phyloP scores from a whole-genome alignment of 2,888 invertebrate genomes.

The Drosophila paranaensis region DNA sequence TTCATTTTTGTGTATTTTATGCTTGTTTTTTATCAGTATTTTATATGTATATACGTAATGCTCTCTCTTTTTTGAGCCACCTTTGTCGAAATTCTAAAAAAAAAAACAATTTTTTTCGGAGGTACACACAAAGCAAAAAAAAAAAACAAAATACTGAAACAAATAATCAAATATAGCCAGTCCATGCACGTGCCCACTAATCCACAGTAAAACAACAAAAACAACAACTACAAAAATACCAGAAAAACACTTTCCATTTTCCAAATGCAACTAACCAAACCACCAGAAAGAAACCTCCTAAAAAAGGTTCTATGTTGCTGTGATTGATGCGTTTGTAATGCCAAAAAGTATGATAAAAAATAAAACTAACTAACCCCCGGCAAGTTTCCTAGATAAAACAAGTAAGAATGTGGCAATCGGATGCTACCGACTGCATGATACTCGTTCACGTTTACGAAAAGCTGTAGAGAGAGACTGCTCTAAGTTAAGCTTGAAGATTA shows the following conservation, averaged over 20 bases:
- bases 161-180: slow-evolving; percentile 31
- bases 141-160: slow-evolving; percentile 24
- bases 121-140: slow-evolving; percentile 55
- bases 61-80: slow-evolving; percentile 7
- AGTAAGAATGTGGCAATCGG: slow-evolving; percentile 4
- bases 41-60: slow-evolving; percentile 31
- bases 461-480: background rate
- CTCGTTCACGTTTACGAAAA: background rate
- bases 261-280: slow-evolving; percentile 49
- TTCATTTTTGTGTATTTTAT: slow-evolving; percentile 56
- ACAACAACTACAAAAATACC: slow-evolving; percentile 2
- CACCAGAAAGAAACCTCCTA: too few relatives aligned
- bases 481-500: background rate
- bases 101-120: slow-evolving; percentile 48
- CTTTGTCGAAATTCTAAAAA: slow-evolving; percentile 59
- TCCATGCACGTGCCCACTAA: slow-evolving; percentile 72
- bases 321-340: slow-evolving; percentile 75
- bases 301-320: slow-evolving; percentile 33
- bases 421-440: background rate
- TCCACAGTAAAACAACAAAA: slow-evolving; percentile 21
- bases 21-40: slow-evolving; percentile 55
- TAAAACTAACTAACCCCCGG: slow-evolving; percentile 40
- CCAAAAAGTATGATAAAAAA: slow-evolving; percentile 24
- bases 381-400: slow-evolving; percentile 59
- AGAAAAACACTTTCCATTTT: slow-evolving; percentile 49